phyloP scores from a whole-genome alignment of 2,888 invertebrate species.

The Hermodice carunculata region DNA sequence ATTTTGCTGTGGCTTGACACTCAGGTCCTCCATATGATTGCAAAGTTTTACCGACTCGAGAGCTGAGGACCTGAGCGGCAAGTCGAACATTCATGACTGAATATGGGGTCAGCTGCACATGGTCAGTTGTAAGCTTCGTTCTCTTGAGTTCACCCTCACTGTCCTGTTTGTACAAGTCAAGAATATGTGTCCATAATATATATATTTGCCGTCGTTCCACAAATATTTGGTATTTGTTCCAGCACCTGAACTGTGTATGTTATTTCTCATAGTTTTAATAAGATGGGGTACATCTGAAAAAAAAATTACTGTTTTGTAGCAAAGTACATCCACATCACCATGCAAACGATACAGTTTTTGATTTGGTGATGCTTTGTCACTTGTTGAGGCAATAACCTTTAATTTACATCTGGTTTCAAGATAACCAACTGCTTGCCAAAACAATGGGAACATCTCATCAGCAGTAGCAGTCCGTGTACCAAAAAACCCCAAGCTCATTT shows the following conservation, averaged over 20 bases:
- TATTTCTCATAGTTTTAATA: constrained; percentile 17
- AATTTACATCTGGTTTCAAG: constrained; percentile 6
- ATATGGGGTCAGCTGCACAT: constrained; percentile 14
- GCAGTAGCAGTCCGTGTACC: constrained; percentile 10
- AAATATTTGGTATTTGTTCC: background rate
- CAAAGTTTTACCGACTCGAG: no score
- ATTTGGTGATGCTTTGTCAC: constrained; percentile 22
- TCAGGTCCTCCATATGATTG: no score
- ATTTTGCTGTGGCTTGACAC: no score
- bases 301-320: constrained; percentile 5
- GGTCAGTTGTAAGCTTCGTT: constrained; percentile 16
- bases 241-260: background rate
- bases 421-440: constrained; percentile 15
- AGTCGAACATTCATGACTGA: constrained; percentile 10
- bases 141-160: background rate
- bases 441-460: constrained; percentile 9
- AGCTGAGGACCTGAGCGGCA: constrained; percentile 22
- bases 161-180: constrained; percentile 4
- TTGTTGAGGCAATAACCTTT: constrained; percentile 13
- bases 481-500: constrained; percentile 11
- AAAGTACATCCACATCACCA: background rate
- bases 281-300: constrained; percentile 20
- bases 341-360: constrained; percentile 5
- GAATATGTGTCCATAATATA: constrained; percentile 14
- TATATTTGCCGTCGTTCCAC: no score